Conservation (phyloP, 2,797 vertebrate species). For the Lateolabrax maculatus region DNA sequence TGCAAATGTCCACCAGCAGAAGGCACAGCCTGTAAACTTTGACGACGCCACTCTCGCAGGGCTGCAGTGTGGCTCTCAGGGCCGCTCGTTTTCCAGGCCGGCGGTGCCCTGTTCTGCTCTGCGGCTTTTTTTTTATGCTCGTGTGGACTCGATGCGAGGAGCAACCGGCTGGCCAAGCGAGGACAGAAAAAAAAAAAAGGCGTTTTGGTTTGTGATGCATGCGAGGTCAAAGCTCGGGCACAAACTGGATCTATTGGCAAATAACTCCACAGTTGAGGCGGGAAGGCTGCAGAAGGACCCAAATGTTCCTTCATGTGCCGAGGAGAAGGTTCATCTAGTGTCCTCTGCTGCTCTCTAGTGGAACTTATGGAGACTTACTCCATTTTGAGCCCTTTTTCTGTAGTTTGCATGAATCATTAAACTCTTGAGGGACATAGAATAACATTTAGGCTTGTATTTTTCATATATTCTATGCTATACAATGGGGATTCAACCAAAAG, state of each 20-base stretch:
- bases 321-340: conserved; percentile 26
- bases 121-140: not conserved
- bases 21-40: conserved; percentile 58
- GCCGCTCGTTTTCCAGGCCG: conserved; percentile 53
- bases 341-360: conserved; percentile 77
- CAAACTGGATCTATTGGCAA: conserved; percentile 18
- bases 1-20: conserved; percentile 16
- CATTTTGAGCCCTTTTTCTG: fast-evolving
- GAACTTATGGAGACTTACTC: conserved; percentile 2
- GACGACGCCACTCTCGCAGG: conserved; percentile 37
- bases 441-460: not conserved
- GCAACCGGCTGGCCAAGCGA: conserved; percentile 15
- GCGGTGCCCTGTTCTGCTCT: not conserved
- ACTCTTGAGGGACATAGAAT: not conserved
- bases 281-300: too few relatives aligned
- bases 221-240: conserved; percentile 23
- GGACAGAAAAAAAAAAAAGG: conserved; percentile 34
- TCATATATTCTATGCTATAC: not conserved
- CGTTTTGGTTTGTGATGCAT: conserved; percentile 53
- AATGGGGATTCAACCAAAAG: not conserved
- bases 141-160: conserved; percentile 13
- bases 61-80: conserved; percentile 42
- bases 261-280: conserved; percentile 2
- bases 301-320: not conserved
- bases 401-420: not conserved